phyloP scores from a whole-genome alignment of 1,140 invertebrate genomes.

The Limonius californicus region DNA sequence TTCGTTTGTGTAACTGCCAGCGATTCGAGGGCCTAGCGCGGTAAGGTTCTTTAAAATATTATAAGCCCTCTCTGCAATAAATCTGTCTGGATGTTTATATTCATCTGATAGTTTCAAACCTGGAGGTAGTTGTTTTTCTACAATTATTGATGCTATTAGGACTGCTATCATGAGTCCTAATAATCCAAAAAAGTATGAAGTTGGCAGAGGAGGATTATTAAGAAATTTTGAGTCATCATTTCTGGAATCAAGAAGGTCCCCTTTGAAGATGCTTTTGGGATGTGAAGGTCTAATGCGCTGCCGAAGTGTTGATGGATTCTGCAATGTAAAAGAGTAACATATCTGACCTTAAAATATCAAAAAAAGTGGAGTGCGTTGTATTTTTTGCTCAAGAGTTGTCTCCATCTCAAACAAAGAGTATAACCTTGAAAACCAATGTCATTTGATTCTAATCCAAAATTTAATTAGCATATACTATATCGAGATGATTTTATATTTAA shows the following conservation, averaged over 20 bases:
- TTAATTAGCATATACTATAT: too few species aligned
- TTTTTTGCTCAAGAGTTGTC: too few species aligned
- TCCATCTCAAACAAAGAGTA: too few species aligned
- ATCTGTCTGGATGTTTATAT: slow-evolving; percentile 49
- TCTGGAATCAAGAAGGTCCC: neutral
- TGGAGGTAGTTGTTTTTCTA: slow-evolving; percentile 54
- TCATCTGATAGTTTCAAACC: slow-evolving; percentile 49
- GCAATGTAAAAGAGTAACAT: slow-evolving; percentile 1
- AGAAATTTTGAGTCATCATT: neutral
- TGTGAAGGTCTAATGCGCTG: slow-evolving; percentile 10
- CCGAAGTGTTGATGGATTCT: slow-evolving; percentile 16
- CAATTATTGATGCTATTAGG: slow-evolving; percentile 52
- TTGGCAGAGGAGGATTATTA: slow-evolving; percentile 22
- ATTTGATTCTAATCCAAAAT: too few species aligned
- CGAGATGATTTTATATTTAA: too few species aligned
- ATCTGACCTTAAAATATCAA: too few species aligned
- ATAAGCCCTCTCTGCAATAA: slow-evolving; percentile 61
- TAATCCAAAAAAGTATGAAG: slow-evolving; percentile 51
- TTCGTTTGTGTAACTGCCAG: slow-evolving; percentile 66
- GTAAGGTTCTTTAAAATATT: slow-evolving; percentile 51
- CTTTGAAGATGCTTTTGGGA: neutral
- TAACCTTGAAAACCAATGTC: too few species aligned
- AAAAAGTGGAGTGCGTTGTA: too few species aligned
- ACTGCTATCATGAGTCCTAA: slow-evolving; percentile 51
- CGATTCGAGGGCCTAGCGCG: slow-evolving; percentile 58